Conservation (phyloP, 2,888 invertebrate species). For the Eudasyphora cyanicolor region DNA sequence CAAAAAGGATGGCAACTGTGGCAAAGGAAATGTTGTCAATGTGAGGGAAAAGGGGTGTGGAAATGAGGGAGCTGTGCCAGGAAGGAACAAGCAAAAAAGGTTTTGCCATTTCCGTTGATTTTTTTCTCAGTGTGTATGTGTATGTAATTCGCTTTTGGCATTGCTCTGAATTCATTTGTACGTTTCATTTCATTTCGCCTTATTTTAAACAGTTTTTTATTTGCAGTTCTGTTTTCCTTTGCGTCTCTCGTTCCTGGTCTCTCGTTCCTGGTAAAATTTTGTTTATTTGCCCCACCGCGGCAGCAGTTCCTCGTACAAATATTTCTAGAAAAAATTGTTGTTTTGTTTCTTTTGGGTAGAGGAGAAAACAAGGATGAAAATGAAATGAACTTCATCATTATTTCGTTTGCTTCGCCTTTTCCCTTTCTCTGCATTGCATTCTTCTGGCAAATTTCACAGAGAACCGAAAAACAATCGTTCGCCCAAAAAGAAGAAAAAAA, state of each 20-base stretch:
- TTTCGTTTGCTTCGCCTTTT: conserved; percentile 21
- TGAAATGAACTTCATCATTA: conserved; percentile 60
- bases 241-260: conserved; percentile 24
- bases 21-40: conserved; percentile 42
- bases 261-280: conserved; percentile 39
- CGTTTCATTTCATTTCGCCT: conserved; percentile 50
- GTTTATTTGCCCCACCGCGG: conserved; percentile 47
- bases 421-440: not conserved
- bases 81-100: conserved; percentile 3
- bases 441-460: not conserved
- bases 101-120: conserved; percentile 55
- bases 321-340: conserved; percentile 41
- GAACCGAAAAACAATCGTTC: not conserved
- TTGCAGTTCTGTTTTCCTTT: conserved; percentile 40
- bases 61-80: not conserved
- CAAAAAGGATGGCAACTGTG: conserved; percentile 39
- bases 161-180: conserved; percentile 58
- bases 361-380: conserved; percentile 49
- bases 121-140: conserved; percentile 41
- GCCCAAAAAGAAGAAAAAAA: not conserved
- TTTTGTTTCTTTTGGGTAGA: conserved; percentile 30
- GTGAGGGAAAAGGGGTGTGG: no score
- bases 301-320: not conserved
- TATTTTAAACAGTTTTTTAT: conserved; percentile 45
- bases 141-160: conserved; percentile 60